A percentile compares a stretch with the other conserved stretches of the same genome.
phyloP scores from a whole-genome alignment of 2,113 vertebrate species.

The Scalopus aquaticus region DNA sequence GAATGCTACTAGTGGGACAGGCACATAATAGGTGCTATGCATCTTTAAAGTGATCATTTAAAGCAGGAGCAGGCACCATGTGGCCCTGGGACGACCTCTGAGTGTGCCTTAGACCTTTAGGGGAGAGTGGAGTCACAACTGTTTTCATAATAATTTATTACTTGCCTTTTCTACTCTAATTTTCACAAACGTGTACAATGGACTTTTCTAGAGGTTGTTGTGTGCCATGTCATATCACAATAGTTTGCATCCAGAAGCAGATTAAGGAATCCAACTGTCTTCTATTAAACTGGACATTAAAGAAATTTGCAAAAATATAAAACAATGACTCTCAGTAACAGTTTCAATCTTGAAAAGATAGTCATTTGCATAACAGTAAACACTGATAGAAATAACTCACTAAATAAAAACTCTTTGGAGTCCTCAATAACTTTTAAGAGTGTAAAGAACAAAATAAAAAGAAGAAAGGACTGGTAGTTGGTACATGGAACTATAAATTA shows the following conservation, averaged over 20 bases:
- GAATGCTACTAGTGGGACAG: neutral
- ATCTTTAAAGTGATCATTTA: neutral
- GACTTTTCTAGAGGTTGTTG: constrained; percentile 5
- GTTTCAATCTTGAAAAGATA: neutral
- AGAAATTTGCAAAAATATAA: neutral
- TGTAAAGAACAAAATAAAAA: neutral
- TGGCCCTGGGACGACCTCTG: neutral
- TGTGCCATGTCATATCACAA: neutral
- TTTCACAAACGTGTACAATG: neutral
- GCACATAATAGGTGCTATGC: neutral
- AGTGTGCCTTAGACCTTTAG: neutral
- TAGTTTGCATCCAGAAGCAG: neutral
- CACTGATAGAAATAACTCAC: neutral
- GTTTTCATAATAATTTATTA: neutral
- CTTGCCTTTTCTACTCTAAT: neutral
- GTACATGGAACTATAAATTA: too few relatives aligned
- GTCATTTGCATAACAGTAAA: neutral
- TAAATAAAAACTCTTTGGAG: neutral
- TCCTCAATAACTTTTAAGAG: neutral
- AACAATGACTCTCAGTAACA: neutral
- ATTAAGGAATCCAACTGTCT: neutral
- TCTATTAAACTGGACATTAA: neutral
- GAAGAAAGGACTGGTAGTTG: too few relatives aligned
- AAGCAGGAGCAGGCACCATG: neutral
- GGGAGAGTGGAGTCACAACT: neutral